A percentile compares a stretch with the other conserved stretches of the same genome.
These are phyloP conservation scores for Tetrax tetrax DNA, from an alignment of 2,113 vertebrate genomes.

Conservation along the genomic window DNA sequence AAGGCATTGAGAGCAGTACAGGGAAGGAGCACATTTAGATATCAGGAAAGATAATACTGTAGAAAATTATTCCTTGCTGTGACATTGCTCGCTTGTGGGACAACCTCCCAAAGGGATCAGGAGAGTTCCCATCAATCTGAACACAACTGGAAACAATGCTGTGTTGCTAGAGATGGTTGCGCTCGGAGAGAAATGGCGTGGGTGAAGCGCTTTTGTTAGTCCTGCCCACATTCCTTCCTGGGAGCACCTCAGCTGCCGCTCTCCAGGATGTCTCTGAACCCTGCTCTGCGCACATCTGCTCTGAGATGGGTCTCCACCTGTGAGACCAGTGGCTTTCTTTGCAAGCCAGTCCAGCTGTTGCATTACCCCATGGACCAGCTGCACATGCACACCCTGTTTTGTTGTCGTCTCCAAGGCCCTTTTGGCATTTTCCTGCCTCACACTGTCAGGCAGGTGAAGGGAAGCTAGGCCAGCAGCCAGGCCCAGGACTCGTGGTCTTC, in stretches of 20 bases:
- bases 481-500: background rate
- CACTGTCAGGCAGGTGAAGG: background rate
- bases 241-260: background rate
- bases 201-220: background rate
- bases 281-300: background rate
- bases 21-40: background rate
- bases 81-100: background rate
- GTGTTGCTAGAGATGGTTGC: background rate
- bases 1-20: background rate
- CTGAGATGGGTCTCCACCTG: fast-evolving
- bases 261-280: background rate
- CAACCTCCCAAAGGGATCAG: background rate
- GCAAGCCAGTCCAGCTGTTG: background rate
- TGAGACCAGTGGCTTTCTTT: background rate
- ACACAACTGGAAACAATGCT: background rate
- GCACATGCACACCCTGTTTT: background rate
- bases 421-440: background rate
- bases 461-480: background rate
- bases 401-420: background rate
- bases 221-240: background rate
- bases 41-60: background rate
- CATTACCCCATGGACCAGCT: background rate
- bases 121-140: background rate
- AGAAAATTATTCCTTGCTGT: background rate
- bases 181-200: background rate